Base-by-base conservation (phyloP, 1,140 invertebrate species). In the Zaprionus camerounensis region DNA sequence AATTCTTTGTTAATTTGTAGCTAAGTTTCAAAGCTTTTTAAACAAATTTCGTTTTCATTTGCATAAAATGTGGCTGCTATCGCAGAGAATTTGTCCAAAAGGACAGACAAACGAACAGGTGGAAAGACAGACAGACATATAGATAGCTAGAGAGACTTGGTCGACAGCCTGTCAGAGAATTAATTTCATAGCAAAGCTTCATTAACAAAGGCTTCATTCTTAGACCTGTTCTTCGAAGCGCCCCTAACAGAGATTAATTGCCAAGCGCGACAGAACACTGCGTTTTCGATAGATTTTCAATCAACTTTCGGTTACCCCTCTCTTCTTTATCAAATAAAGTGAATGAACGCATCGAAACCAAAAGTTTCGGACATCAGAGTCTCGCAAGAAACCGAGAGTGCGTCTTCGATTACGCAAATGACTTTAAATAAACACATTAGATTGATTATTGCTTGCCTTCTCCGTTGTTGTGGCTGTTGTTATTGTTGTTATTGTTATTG, bases 321-420 rank as follows among this genome's bases (percentile, higher is more conserved):
- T 22, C 11, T n/a, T 49, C 17, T 1, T 11, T n/a, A n/a, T 66
- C 31, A 11, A 46, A 15, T 53, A 70, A 71, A 73, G 81, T 90
- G 81, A 88, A 88, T 84, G 85, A 90, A 88, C 84, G 84, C 81
- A 80, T 68, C n/a, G 84, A 88, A 88, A 88, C 74, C 69, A 90
- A 90, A 65, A 88, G 84, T 88, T 78, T 75, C 15, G 41, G 41
- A 17, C n/a, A 46, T 20, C 41, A 6, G 73, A 49, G 44, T 72
- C 64, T 46, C 17, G 38, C 9, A 51, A 74, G 80, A 86, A 86
- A 86, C 69, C 49, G 78, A 90, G 74, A 88, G 84, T 88, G 67
- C 67, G 79, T 67, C 57, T 49, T 72, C 80, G 80, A 82, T 82
- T 82, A 82, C 80, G 80, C 75, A 82, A 82, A 82, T 57, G 68